phyloP scores from a whole-genome alignment of 2,888 invertebrate genomes.

The Platynereis dumerilii region DNA sequence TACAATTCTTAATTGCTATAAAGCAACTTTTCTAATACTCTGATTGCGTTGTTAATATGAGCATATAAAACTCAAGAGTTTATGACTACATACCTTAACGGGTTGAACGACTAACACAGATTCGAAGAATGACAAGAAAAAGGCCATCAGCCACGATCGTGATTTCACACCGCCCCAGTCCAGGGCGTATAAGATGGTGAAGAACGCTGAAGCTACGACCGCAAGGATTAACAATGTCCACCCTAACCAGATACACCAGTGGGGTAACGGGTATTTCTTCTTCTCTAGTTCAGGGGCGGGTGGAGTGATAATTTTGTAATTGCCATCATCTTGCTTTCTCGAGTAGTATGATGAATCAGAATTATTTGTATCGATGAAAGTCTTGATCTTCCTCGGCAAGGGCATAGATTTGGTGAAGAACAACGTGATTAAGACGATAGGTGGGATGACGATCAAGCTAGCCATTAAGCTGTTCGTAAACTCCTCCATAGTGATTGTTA shows the following conservation, averaged over 20 bases:
- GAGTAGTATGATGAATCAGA: not conserved
- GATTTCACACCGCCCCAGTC: slow-evolving; percentile 1
- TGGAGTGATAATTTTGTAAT: not conserved
- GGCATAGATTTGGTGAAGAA: slow-evolving; percentile 2
- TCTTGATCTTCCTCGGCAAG: not conserved
- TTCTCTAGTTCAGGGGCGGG: no score
- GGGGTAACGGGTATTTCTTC: not conserved
- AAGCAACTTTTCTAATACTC: no score
- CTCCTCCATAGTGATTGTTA: not conserved
- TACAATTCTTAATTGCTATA: no score
- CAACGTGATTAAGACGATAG: not conserved
- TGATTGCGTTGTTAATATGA: no score
- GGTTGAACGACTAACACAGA: not conserved
- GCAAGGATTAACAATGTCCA: not conserved
- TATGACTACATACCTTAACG: not conserved
- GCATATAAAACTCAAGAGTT: no score
- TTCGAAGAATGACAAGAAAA: slow-evolving; percentile 9
- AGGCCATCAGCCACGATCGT: not conserved
- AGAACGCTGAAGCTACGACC: slow-evolving; percentile 1
- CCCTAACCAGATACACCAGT: slow-evolving; percentile 2
- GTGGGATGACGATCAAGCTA: slow-evolving; percentile 4
- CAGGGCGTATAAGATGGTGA: slow-evolving; percentile 4
- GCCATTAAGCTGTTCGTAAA: not conserved
- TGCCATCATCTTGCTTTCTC: not conserved
- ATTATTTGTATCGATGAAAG: not conserved